Base-by-base conservation (phyloP, 2,797 vertebrate genomes). In the Stomatorhinus walkeri region DNA sequence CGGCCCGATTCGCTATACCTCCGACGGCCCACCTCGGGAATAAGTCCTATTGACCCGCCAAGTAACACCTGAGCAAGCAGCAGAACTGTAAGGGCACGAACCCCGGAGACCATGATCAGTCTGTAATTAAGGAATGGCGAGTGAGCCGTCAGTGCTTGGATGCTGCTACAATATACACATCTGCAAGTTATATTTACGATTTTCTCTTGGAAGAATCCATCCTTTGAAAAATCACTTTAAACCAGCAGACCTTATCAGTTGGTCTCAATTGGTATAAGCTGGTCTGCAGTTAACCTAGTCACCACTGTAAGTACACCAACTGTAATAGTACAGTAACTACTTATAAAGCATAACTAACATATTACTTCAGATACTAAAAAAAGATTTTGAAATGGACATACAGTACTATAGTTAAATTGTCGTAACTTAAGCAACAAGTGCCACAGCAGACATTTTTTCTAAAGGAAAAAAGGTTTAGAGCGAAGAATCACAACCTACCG, bases 41-140 rank as follows among this genome's bases (percentile, higher is more conserved):
- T 96, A 90, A 99, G 97, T 93, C 97, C 97, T 94, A 96, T 96
- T 91, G 97, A 95, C 93, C 97, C 97, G 95, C 97, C 97, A 95
- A 98, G 96, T 95, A 98, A 94, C 96, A 97, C 97, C 96, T 98
- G 97, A 96, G 96, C 97, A 94, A 99, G 96, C 96, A 99, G 97
- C 97, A 99, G 97, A 96, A 98, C 97, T 96, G 97, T 97, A 95
- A 99, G 95, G 95, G 96, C 96, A 94, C 97, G 97, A 96, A 97
- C 96, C 95, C 97, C 97, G 95, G 96, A 97, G 96, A 98, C 97
- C 98, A 99, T 99, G 96, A 96, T 99, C 97, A 96, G 97, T 97
- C 97, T 98, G 96, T 95, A 95, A 93, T 54, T 91, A 92, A 95
- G 92, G 93, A 92, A 93, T 90, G 76, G 76, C 43, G 79, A 24